Conservation (phyloP, 2,797 vertebrate species). For the Rhinichthys osculus region DNA sequence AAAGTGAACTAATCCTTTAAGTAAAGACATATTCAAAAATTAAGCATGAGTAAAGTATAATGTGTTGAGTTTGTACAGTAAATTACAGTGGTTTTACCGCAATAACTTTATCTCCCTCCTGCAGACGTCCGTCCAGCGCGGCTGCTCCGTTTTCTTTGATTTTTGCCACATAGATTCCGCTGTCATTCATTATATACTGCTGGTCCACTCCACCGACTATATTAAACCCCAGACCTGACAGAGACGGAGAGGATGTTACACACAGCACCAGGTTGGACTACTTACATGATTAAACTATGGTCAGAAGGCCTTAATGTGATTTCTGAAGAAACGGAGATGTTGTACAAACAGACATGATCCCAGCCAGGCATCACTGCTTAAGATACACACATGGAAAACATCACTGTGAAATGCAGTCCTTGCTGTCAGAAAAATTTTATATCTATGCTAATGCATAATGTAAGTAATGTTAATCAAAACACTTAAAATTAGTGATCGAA, state of each 20-base stretch:
- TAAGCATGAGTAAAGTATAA: not conserved
- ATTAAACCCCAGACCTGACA: constrained; percentile 94
- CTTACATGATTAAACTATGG: constrained; percentile 5
- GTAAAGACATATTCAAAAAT: not conserved
- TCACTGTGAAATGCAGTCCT: not conserved
- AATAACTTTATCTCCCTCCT: constrained; percentile 95
- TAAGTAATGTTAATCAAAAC: not conserved
- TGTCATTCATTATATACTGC: constrained; percentile 87
- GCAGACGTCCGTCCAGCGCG: constrained; percentile 88
- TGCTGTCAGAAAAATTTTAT: not conserved
- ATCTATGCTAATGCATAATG: not conserved
- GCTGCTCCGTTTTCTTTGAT: constrained; percentile 95
- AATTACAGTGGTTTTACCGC: constrained; percentile 77
- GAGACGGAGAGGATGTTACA: constrained; percentile 54
- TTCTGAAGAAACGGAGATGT: not conserved
- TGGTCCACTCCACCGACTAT: constrained; percentile 95
- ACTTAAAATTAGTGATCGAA: not conserved
- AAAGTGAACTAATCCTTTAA: no score
- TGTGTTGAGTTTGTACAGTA: not conserved
- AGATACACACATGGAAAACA: not conserved
- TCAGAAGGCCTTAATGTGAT: not conserved
- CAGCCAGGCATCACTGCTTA: not conserved
- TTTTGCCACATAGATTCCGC: constrained; percentile 91
- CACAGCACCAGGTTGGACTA: not conserved
- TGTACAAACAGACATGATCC: constrained; percentile 4